Base-by-base conservation (phyloP, 2,113 vertebrate genomes). In the Neogale vison region DNA sequence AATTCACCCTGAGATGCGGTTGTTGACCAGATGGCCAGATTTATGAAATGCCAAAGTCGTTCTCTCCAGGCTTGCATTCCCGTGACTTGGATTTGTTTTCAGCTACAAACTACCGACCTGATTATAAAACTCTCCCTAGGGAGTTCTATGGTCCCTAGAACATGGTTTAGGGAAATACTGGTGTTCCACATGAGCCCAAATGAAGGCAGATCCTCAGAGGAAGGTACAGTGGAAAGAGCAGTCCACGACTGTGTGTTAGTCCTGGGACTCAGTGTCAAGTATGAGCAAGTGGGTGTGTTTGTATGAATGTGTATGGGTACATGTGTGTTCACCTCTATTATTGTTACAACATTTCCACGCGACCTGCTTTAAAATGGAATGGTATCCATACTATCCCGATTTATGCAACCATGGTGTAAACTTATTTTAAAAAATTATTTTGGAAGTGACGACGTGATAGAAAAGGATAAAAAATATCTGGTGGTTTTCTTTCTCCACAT, bases 351-450 rank as follows among this genome's bases (percentile, higher is more conserved):
- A 17, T 91, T 81, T 86, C 77, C 31, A 15, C 39, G 24, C 47
- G 76, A 69, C 24, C 42, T 80, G 18, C 26, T 94, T 97, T 93
- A 85, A 95, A 77, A 79, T 93, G 50, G 21, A 93, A 24, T 81
- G 69, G 4, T 21, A 76, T 61, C 79, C 55, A 84, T 95, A 57
- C 50, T 93, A 47, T 65, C 29, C 24, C 82, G 59, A 92, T 31
- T 42, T 88, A 45, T 67, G 42, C 50, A 69, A 50, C 29, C 29
- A 26, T 6, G 8, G 31, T 93, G 24, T 36, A 94, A 92, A 83
- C 18, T 45, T 92, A 61, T 63, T 23, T 50, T 12, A 3, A 11
- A 83, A 72, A 95, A 76, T 4, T 42, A 39, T 65, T 79, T 92
- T 34, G 77, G 42, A 81, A 80, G 82, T 82, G 63, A 81, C 14